These are phyloP conservation scores for Glyptemys insculpta DNA, from an alignment of 2,797 vertebrate genomes.

Conservation along the genomic window DNA sequence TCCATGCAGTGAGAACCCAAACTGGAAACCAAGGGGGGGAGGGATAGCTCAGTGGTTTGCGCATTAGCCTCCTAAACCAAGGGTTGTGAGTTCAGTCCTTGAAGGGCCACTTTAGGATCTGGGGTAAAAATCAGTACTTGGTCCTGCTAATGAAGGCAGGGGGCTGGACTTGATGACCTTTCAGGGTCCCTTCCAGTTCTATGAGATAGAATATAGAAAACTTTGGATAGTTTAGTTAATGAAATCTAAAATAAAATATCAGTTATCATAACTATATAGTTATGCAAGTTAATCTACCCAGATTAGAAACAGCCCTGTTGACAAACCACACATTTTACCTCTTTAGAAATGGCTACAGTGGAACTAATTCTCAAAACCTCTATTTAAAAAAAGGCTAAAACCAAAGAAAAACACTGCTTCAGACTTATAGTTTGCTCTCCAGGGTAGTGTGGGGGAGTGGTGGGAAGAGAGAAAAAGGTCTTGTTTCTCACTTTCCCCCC, in stretches of 20 bases:
- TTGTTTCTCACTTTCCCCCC: conserved; percentile 44
- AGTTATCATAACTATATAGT: conserved; percentile 70
- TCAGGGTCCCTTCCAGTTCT: too few species aligned
- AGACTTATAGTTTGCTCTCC: conserved; percentile 32
- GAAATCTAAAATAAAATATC: conserved; percentile 76
- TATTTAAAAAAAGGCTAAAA: conserved; percentile 46
- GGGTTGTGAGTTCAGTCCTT: too few species aligned
- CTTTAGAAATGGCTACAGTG: conserved; percentile 73
- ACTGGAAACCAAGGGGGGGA: background rate
- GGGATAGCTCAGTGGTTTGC: too few species aligned
- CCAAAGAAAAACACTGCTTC: conserved; percentile 73
- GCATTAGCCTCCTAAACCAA: too few species aligned
- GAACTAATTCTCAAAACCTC: conserved; percentile 70
- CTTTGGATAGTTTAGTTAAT: conserved; percentile 58
- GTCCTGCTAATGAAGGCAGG: too few species aligned
- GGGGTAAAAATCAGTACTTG: too few species aligned
- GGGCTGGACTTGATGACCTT: too few species aligned
- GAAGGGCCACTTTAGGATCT: too few species aligned
- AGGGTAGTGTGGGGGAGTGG: conserved; percentile 28
- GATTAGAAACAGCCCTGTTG: conserved; percentile 79
- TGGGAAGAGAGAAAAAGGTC: conserved; percentile 44
- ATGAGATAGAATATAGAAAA: conserved; percentile 59
- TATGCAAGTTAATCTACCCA: conserved; percentile 70
- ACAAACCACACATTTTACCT: conserved; percentile 78
- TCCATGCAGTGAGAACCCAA: background rate